These are phyloP conservation scores for Callionymus lyra DNA, from an alignment of 2,113 vertebrate species.

Conservation along the genomic window DNA sequence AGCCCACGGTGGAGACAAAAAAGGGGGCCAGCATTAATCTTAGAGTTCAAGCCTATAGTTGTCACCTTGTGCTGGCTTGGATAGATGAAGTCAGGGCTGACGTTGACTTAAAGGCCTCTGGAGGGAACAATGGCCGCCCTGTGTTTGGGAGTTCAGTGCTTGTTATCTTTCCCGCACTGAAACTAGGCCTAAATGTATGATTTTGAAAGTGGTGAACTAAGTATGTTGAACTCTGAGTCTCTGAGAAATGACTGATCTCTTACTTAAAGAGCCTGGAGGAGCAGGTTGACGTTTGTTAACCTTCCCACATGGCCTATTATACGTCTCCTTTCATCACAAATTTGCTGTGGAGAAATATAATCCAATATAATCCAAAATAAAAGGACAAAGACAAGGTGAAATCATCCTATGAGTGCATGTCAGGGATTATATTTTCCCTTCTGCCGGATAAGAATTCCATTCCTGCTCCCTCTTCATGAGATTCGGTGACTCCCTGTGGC, in stretches of 20 bases:
- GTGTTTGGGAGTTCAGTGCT: slow-evolving; percentile 34
- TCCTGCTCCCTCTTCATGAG: slow-evolving; percentile 36
- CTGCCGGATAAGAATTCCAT: slow-evolving; percentile 62
- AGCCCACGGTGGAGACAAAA: slow-evolving; percentile 43
- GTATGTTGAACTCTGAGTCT: no score
- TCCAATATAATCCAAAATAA: no score
- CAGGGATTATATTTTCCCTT: slow-evolving; percentile 47
- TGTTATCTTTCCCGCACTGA: no score
- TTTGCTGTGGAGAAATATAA: slow-evolving; percentile 9
- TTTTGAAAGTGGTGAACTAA: no score
- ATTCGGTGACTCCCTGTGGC: slow-evolving; percentile 22
- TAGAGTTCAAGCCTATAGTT: slow-evolving; percentile 66
- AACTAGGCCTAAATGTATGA: no score
- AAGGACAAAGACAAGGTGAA: slow-evolving; percentile 1
- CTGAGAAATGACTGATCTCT: no score
- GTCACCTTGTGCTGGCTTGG: slow-evolving; percentile 39
- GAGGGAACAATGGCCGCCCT: slow-evolving; percentile 42
- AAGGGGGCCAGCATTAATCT: slow-evolving; percentile 60
- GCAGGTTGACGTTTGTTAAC: no score
- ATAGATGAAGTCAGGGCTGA: slow-evolving; percentile 15
- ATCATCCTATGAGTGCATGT: slow-evolving; percentile 46
- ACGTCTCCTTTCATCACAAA: slow-evolving; percentile 9
- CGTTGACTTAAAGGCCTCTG: slow-evolving; percentile 36
- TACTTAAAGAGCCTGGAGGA: no score
- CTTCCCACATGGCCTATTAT: no score